Evolutionary conservation across 2,888 invertebrate species (phyloP).

Genomic region (Dusona sp.): DNA sequence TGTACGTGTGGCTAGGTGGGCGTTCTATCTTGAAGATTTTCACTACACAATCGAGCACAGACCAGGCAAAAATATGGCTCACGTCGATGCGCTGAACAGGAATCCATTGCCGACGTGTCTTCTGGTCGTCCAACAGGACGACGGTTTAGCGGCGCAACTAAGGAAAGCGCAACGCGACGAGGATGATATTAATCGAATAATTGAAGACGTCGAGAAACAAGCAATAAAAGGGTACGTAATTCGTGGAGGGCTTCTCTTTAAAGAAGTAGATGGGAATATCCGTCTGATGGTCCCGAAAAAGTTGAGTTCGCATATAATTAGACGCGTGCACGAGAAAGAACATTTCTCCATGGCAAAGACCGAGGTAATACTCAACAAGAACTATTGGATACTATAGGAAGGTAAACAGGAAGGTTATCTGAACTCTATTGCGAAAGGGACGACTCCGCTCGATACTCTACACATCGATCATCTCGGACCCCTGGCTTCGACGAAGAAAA

Average conservation of each 20-base stretch:
- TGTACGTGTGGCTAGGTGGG: conserved; percentile 29
- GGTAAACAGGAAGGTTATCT: conserved; percentile 78
- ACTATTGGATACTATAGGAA: conserved; percentile 59
- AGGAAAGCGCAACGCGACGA: conserved; percentile 28
- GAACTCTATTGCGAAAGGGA: conserved; percentile 77
- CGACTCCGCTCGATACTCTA: conserved; percentile 71
- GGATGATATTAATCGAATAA: background rate
- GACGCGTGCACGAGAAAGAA: background rate
- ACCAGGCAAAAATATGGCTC: conserved; percentile 68
- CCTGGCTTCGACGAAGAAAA: background rate
- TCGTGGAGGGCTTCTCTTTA: conserved; percentile 7
- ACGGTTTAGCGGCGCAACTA: conserved; percentile 53
- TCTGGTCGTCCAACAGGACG: conserved; percentile 42
- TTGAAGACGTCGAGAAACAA: background rate
- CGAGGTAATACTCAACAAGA: conserved; percentile 57
- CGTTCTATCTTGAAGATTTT: conserved; percentile 57
- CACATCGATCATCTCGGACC: conserved; percentile 1
- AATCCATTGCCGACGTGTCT: conserved; percentile 64
- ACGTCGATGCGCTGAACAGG: conserved; percentile 71
- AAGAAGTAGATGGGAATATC: conserved; percentile 47
- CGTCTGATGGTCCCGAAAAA: conserved; percentile 47
- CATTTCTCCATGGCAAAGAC: conserved; percentile 38
- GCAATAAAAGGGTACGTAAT: background rate
- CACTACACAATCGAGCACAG: conserved; percentile 71
- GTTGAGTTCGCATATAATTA: conserved; percentile 21